phyloP scores from a whole-genome alignment of 1,140 invertebrate genomes.

The Aphaenogaster ashmeadi region DNA sequence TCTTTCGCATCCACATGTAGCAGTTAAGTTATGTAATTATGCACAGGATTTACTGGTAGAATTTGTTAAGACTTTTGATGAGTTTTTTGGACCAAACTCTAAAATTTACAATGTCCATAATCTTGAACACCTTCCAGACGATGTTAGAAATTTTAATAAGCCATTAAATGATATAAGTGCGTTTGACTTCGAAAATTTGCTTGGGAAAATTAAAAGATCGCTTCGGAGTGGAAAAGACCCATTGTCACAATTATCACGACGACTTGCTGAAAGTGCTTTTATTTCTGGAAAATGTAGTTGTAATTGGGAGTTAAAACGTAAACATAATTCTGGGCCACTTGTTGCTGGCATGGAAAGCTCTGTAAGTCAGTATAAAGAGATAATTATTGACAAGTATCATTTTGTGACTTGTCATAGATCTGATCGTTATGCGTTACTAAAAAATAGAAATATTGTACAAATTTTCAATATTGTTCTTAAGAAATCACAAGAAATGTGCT shows the following conservation, averaged over 20 bases:
- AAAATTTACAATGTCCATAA: constrained; percentile 17
- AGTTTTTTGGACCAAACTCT: neutral
- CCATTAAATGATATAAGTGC: constrained; percentile 15
- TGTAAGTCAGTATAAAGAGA: constrained; percentile 19
- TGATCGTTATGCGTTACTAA: constrained; percentile 24
- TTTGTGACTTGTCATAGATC: neutral
- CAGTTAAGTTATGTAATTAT: constrained; percentile 21
- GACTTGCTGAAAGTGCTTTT: constrained; percentile 4
- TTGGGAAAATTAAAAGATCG: constrained; percentile 24
- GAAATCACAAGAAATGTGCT: neutral
- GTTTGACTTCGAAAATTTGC: constrained; percentile 28
- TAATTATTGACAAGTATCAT: constrained; percentile 13
- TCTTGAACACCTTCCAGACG: neutral
- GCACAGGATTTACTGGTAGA: neutral
- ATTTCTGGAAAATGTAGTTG: neutral
- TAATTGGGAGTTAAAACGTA: constrained; percentile 1
- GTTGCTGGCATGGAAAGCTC: neutral
- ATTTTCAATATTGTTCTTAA: constrained; percentile 24
- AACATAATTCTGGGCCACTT: neutral
- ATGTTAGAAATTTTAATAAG: constrained; percentile 1
- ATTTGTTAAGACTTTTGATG: constrained; percentile 16
- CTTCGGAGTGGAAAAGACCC: neutral
- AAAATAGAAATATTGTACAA: constrained; percentile 11
- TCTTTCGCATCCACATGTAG: constrained; percentile 8
- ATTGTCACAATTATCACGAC: constrained; percentile 24